Conservation (phyloP, 2,888 invertebrate species). For the Odiellus spinosus region DNA sequence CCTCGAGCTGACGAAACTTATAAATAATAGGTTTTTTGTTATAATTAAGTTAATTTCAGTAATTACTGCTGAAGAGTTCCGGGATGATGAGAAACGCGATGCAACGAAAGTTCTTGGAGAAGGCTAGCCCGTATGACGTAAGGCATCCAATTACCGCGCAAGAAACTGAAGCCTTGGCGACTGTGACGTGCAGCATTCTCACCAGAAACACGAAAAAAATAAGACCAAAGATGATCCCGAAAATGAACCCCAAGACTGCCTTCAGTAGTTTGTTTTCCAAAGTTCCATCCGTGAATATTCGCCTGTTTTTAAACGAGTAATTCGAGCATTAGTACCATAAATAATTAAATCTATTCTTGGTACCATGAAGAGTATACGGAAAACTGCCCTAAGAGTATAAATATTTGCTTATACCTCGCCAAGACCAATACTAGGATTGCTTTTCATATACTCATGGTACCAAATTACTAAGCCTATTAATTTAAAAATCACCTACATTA, state of each 20-base stretch:
- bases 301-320: constrained; percentile 2
- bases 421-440: no score
- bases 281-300: constrained; percentile 32
- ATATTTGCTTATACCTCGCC: no score
- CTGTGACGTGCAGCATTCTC: constrained; percentile 44
- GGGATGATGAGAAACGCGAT: constrained; percentile 7
- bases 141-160: constrained; percentile 45
- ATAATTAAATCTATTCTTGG: no score
- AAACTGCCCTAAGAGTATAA: no score
- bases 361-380: no score
- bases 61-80: constrained; percentile 12
- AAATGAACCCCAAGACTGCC: constrained; percentile 46
- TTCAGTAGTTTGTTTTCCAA: constrained; percentile 44
- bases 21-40: no score
- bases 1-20: constrained; percentile 7
- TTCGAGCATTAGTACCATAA: no score
- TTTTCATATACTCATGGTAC: no score
- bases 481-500: no score
- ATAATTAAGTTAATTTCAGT: no score
- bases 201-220: constrained; percentile 50
- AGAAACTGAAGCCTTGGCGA: constrained; percentile 43
- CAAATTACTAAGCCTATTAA: no score
- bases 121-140: constrained; percentile 49
- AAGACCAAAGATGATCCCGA: constrained; percentile 47
- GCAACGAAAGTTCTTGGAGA: constrained; percentile 44